These are phyloP conservation scores for Lordiphosa andalusiaca DNA, from an alignment of 2,888 invertebrate genomes.

Conservation along the genomic window DNA sequence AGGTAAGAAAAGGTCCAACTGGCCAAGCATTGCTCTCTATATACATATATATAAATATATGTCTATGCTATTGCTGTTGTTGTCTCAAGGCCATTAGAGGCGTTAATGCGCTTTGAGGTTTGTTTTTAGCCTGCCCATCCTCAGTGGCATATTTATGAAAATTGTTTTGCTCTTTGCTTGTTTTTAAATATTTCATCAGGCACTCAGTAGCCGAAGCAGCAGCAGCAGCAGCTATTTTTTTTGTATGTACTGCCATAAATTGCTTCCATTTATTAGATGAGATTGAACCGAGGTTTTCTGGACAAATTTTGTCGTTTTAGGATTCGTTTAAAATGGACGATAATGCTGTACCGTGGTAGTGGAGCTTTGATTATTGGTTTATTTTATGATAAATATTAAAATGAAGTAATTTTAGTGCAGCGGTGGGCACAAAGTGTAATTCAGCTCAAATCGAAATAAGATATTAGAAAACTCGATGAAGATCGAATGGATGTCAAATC, in stretches of 20 bases:
- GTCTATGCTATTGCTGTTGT: not conserved
- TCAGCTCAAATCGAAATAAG: too few species aligned
- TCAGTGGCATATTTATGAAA: constrained; percentile 58
- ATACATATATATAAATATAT: not conserved
- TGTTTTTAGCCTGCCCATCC: constrained; percentile 13
- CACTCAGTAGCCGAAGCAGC: constrained; percentile 37
- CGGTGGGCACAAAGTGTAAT: too few species aligned
- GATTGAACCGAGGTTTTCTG: constrained; percentile 17
- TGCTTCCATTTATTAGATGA: constrained; percentile 44
- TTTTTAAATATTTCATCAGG: constrained; percentile 59
- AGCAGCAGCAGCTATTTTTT: constrained; percentile 36
- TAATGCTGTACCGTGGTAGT: too few species aligned
- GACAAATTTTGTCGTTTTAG: constrained; percentile 22
- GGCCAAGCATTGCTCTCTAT: not conserved
- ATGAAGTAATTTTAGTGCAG: too few species aligned
- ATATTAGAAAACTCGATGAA: too few species aligned
- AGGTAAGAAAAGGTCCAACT: constrained; percentile 70
- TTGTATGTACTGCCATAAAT: constrained; percentile 40
- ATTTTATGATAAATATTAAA: too few species aligned
- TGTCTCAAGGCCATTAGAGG: constrained; percentile 56
- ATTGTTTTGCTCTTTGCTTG: constrained; percentile 42
- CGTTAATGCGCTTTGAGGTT: constrained; percentile 65
- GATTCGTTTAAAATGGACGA: constrained; percentile 20
- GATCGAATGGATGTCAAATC: too few species aligned
- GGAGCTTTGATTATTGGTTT: too few species aligned